Conservation (phyloP, 2,888 invertebrate genomes). For the Ormyrus nitidulus region DNA sequence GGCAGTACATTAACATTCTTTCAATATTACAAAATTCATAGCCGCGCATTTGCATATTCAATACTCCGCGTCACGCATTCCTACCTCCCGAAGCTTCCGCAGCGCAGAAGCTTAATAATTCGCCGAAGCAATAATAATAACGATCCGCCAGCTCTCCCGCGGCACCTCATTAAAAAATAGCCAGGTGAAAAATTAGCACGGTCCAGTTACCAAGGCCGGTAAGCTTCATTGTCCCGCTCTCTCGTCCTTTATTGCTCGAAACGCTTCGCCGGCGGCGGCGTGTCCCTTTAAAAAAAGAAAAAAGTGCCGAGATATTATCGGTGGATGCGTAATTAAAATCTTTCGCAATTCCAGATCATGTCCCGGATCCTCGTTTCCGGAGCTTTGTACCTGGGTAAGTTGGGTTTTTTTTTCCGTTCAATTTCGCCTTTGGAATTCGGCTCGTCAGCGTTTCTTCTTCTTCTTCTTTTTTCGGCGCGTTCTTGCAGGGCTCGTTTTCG, state of each 20-base stretch:
- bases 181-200: too few species aligned
- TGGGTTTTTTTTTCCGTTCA: neutral
- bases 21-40: too few species aligned
- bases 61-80: too few species aligned
- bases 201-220: too few species aligned
- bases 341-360: constrained; percentile 56
- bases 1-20: too few species aligned
- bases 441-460: neutral
- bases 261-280: constrained; percentile 8
- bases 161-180: too few species aligned
- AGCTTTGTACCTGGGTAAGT: constrained; percentile 57
- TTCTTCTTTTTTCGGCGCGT: neutral
- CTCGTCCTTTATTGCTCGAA: constrained; percentile 15
- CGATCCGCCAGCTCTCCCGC: too few species aligned
- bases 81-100: too few species aligned
- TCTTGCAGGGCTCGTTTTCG: constrained; percentile 41
- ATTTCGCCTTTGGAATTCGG: too few species aligned
- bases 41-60: too few species aligned
- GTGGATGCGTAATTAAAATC: constrained; percentile 7
- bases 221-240: neutral
- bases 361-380: constrained; percentile 57
- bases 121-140: too few species aligned
- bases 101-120: too few species aligned
- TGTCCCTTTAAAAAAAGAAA: neutral
- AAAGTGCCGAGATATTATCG: constrained; percentile 22